Percentiles rank a stretch among this genome's conserved stretches.
Evolutionary conservation across 2,113 vertebrate genomes (phyloP).

Genomic region (Vidua chalybeata): DNA sequence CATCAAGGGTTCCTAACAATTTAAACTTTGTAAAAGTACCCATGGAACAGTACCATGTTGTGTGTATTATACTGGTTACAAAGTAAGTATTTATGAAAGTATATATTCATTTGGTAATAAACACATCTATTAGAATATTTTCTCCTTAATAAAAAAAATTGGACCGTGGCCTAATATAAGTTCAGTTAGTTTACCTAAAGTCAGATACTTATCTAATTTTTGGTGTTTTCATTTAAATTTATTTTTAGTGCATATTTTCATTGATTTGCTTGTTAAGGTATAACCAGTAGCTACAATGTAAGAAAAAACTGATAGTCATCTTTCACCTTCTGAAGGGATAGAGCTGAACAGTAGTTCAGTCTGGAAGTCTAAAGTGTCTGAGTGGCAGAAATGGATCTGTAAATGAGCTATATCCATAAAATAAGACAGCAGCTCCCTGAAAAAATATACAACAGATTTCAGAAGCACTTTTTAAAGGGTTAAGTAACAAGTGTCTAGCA

Average conservation of each 20-base stretch:
- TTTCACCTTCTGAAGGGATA: background rate
- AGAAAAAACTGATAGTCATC: background rate
- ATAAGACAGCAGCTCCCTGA: background rate
- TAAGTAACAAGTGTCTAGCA: background rate
- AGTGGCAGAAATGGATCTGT: background rate
- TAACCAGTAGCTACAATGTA: background rate
- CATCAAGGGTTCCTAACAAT: background rate
- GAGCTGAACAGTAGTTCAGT: background rate
- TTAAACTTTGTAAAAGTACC: background rate
- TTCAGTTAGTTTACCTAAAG: background rate
- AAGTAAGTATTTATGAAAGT: background rate
- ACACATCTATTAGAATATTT: background rate
- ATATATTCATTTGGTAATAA: background rate
- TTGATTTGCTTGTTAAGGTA: background rate
- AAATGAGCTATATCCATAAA: background rate
- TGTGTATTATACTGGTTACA: background rate
- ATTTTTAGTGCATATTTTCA: background rate
- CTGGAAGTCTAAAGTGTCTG: background rate
- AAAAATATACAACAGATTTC: background rate
- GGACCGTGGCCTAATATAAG: background rate
- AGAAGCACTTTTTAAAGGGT: background rate
- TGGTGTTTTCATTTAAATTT: background rate
- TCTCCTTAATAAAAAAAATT: background rate
- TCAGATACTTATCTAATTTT: background rate
- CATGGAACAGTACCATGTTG: background rate